These are phyloP conservation scores for Odontomachus brunneus DNA, from an alignment of 1,140 invertebrate species.

Conservation along the genomic window DNA sequence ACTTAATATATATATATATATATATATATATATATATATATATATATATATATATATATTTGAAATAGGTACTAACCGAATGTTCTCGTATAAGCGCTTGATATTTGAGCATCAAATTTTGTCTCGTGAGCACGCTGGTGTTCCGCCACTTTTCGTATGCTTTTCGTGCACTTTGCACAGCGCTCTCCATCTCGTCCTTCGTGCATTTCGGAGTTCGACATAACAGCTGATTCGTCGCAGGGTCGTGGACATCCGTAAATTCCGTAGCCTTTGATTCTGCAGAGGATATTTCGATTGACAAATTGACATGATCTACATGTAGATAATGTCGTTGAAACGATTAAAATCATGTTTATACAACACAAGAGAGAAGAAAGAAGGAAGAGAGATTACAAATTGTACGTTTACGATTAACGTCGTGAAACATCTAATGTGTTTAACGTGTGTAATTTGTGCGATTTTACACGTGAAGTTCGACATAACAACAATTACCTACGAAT, in stretches of 20 bases:
- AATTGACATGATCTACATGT: neutral
- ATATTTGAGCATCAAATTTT: constrained; percentile 98
- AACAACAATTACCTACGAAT: constrained; percentile 88
- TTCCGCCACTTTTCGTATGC: constrained; percentile 95
- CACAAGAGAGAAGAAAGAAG: too few relatives aligned
- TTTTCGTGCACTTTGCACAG: constrained; percentile 94
- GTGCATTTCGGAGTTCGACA: constrained; percentile 95
- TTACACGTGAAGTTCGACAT: neutral
- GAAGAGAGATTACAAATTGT: too few relatives aligned
- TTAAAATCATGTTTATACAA: neutral
- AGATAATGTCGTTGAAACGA: neutral
- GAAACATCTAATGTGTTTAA: too few relatives aligned
- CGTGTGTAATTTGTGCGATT: neutral
- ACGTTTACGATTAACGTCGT: too few relatives aligned
- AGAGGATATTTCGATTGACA: constrained; percentile 10
- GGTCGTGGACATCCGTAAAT: constrained; percentile 98
- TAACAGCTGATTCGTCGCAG: constrained; percentile 95
- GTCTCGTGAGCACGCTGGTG: constrained; percentile 96
- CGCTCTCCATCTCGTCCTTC: constrained; percentile 95
- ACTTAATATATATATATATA: neutral
- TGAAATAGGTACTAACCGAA: constrained; percentile 85
- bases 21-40: too few relatives aligned
- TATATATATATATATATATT: too few relatives aligned
- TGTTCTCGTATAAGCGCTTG: constrained; percentile 92
- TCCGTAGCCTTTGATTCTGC: constrained; percentile 95